Base-by-base conservation (phyloP, 2,888 invertebrate genomes). In the Andrena marginata region DNA sequence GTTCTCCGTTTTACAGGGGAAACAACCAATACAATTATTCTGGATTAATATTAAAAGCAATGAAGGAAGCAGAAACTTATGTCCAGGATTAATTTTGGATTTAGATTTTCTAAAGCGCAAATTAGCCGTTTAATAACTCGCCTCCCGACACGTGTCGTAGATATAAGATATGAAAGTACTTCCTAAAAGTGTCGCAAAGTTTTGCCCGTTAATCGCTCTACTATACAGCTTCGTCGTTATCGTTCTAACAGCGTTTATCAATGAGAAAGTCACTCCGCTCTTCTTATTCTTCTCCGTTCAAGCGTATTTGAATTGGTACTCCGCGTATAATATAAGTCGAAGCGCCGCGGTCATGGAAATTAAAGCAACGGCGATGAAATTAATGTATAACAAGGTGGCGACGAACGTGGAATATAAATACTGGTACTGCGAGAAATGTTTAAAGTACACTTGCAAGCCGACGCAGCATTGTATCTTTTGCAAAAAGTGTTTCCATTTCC, bases 291-390 rank as follows among this genome's bases (percentile, higher is more conserved):
- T 92, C 20, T 92, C 89, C 4, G 59, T 89, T 20, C 92, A 92
- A 82, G 91, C 90, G 16, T 92, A 92, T 26, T 73, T 92, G 2
- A 92, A 92, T 62, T 92, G 92, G 93, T 92, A 92, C 31, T 90
- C 90, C 0, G 88, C 92, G 20, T 91, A 85, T 31, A 87, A 74
- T 33, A 92, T 91, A 63, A 89, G 91, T 62, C 82, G 54, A 26
- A 90, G 86, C 31, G 86, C 86, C 2, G 79, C 76, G n/a, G 89
- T 85, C 31, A 83, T 89, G 73, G 84, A 74, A 56, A 72, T 86
- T 4, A 70, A 68, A 8, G 65, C 33, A 35, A 26, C 51, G 67
- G 70, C 5, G 78, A 84, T 33, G 74, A 85, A 64, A 75, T 68
- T 59, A 4, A 29, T 54, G 26, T 74, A 67, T 7, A 63, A 75